Evolutionary conservation across 2,888 invertebrate genomes (phyloP), one percentile per base, ranked within the genome.

Genomic region (Eupithecia exiguata): DNA sequence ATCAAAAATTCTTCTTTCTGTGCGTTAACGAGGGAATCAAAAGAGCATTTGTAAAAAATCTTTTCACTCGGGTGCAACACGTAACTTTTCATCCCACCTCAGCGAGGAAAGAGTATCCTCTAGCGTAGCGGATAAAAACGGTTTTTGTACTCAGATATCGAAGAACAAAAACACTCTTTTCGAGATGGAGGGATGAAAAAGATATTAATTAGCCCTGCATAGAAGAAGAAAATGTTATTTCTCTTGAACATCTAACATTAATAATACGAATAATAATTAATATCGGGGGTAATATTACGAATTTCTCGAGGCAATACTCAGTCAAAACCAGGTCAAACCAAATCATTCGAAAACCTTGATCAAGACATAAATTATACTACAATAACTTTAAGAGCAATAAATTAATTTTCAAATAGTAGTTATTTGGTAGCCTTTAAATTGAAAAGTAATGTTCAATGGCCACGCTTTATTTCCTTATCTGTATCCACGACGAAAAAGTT

Each of bases 401-500:
- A 74, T 76, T 74, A 69, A 18, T 72, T 70, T 63, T 18, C 68
- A 72, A 72, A 70, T 67, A 49, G 69, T 70, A 36, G 71, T 68
- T 75, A 75, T 72, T 62, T 18, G 61, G 7, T 76, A 74, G 63
- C 43, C 66, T 68, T 72, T 70, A 30, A 76, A 71, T 72, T 73
- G 72, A 68, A 71, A 71, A 76, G 68, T 71, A 71, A 76, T 76
- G 68, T 70, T 74, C 72, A 69, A 53, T 73, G 71, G n/a, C 65
- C 70, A 70, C 46, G 61, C 36, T 67, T 62, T 69, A 63, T 74
- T 74, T 76, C 74, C 74, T 75, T 73, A 71, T 67, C 63, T 49
- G 30, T 40, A 68, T 71, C 58, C 67, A 53, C 25, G 66, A 63
- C 53, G 72, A 68, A 73, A 62, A 74, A 18, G 66, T n/a, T 66